Evolutionary conservation across 2,113 vertebrate species (phyloP).

Genomic region (Indicator maculatus): DNA sequence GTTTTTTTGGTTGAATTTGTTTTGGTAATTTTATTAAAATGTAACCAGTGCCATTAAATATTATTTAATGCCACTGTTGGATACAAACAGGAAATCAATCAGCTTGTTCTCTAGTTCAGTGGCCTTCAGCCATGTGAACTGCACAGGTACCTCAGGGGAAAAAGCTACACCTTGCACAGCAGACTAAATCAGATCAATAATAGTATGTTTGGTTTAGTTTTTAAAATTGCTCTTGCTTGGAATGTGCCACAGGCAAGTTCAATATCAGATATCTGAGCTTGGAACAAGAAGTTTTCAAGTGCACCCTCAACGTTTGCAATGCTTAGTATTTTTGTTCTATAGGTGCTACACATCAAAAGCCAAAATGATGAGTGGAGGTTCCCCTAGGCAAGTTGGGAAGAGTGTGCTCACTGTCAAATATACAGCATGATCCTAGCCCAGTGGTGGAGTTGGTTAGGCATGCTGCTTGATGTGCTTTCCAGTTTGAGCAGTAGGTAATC

Average conservation of each 20-base stretch:
- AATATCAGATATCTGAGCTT: background rate
- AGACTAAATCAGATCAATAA: conserved; percentile 55
- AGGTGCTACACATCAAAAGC: conserved; percentile 9
- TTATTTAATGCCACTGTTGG: conserved; percentile 46
- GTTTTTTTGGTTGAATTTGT: background rate
- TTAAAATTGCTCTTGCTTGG: conserved; percentile 42
- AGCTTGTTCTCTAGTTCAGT: conserved; percentile 46
- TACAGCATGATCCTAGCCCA: background rate
- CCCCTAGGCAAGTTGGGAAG: background rate
- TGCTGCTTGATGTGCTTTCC: background rate
- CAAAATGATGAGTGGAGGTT: background rate
- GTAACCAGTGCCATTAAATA: conserved; percentile 55
- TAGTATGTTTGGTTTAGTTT: background rate
- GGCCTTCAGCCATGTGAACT: conserved; percentile 17
- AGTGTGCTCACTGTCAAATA: background rate
- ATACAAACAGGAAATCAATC: conserved; percentile 69
- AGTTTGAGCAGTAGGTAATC: background rate
- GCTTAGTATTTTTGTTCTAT: background rate
- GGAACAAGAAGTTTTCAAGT: conserved; percentile 33
- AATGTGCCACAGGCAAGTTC: background rate
- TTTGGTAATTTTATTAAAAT: conserved; percentile 62
- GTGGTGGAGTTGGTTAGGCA: background rate
- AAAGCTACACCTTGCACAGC: conserved; percentile 48
- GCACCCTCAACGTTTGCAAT: background rate
- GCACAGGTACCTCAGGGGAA: background rate